These are phyloP conservation scores for Tetranychus cinnabarinus DNA, from an alignment of 1,140 invertebrate genomes.

Conservation along the genomic window DNA sequence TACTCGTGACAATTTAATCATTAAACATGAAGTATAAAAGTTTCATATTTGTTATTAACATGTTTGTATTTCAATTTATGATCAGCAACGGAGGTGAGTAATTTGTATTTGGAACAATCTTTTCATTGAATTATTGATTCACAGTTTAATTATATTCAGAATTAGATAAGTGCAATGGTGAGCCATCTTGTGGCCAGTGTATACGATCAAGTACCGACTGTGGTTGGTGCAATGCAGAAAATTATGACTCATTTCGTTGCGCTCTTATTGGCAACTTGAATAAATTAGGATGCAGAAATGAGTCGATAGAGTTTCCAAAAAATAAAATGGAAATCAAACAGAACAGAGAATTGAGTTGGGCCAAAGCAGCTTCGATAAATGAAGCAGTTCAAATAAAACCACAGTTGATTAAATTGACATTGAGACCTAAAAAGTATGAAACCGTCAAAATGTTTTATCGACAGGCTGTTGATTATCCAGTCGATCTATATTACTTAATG, in stretches of 20 bases:
- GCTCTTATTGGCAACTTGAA: neutral
- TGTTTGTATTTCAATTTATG: too few relatives aligned
- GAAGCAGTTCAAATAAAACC: slow-evolving; percentile 15
- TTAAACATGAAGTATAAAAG: too few relatives aligned
- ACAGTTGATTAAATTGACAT: slow-evolving; percentile 10
- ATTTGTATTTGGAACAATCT: too few relatives aligned
- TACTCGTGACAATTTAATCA: too few relatives aligned
- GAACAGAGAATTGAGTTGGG: slow-evolving; percentile 10
- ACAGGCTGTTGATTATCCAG: slow-evolving; percentile 50
- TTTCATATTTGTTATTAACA: too few relatives aligned
- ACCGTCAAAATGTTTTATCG: slow-evolving; percentile 23
- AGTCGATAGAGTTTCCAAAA: slow-evolving; percentile 2
- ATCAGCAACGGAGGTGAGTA: too few relatives aligned
- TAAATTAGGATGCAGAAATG: neutral
- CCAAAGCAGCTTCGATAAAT: slow-evolving; percentile 7
- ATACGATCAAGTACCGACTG: slow-evolving; percentile 59
- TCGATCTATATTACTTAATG: slow-evolving; percentile 69
- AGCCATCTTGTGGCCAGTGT: slow-evolving; percentile 53
- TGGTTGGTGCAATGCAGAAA: slow-evolving; percentile 62
- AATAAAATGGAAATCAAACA: slow-evolving; percentile 13
- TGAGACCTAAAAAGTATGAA: slow-evolving; percentile 14
- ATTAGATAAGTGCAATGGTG: too few relatives aligned
- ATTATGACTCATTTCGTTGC: slow-evolving; percentile 1
- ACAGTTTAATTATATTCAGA: too few relatives aligned
- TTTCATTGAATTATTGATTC: too few relatives aligned